These are phyloP conservation scores for Chrysogorgia sp. DNA, from an alignment of 92 coral and sea anemone genomes.

Conservation along the genomic window DNA sequence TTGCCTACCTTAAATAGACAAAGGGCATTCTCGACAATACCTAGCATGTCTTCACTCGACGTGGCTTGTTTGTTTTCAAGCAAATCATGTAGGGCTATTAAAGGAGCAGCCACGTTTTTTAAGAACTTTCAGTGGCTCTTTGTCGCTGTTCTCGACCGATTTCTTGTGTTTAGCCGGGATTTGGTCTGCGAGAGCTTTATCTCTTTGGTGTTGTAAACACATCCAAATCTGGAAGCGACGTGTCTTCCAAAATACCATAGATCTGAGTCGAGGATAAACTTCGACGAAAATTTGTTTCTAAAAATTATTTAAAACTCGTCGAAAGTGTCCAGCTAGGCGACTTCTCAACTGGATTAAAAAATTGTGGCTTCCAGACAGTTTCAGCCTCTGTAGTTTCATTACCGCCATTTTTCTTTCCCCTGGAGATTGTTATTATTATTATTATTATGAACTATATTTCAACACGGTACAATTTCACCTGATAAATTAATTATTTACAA, in stretches of 20 bases:
- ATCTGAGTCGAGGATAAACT: too few species aligned
- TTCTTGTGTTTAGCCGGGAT: background rate
- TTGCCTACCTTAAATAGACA: conserved; percentile 9
- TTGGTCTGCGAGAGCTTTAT: conserved; percentile 14
- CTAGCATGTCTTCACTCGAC: too few species aligned
- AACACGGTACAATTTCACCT: too few species aligned
- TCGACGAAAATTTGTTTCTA: background rate
- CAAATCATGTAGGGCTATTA: conserved; percentile 10
- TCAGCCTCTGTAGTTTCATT: background rate
- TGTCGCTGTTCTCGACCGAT: conserved; percentile 12
- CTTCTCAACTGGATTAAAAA: conserved; percentile 15
- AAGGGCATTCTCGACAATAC: background rate
- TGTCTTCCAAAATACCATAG: conserved; percentile 13
- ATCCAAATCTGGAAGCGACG: conserved; percentile 14
- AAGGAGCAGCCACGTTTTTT: conserved; percentile 10
- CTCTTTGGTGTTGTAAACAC: conserved; percentile 6
- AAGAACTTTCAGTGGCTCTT: conserved; percentile 18
- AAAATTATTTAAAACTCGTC: background rate
- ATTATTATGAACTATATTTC: too few species aligned
- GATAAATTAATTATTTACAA: too few species aligned
- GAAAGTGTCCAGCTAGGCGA: background rate
- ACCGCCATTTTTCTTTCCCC: background rate
- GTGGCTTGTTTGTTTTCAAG: conserved; percentile 2
- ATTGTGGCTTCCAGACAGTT: background rate
- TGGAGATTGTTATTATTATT: too few species aligned